A percentile compares a stretch with the other conserved stretches of the same genome.
Evolutionary conservation across 1,140 invertebrate genomes (phyloP).

Genomic region (Hyposmocoma kahamanoa): DNA sequence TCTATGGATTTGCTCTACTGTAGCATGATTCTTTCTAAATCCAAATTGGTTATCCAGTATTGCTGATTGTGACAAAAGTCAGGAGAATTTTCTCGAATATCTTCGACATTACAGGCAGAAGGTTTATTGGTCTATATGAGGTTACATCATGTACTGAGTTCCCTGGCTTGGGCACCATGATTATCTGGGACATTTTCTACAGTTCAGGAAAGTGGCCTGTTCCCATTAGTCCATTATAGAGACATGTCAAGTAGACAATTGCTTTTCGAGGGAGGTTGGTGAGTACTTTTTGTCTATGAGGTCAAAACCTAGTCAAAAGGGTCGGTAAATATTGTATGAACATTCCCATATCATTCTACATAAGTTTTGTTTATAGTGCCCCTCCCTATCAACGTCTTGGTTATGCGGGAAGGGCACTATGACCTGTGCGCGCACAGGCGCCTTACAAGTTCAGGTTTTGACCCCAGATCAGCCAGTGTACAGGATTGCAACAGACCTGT

Average conservation of each 20-base stretch:
- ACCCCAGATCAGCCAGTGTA: too few species aligned
- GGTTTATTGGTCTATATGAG: constrained; percentile 9
- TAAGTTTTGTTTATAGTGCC: too few species aligned
- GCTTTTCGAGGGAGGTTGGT: constrained; percentile 4
- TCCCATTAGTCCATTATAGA: constrained; percentile 8
- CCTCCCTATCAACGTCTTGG: too few species aligned
- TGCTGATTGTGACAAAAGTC: constrained; percentile 22
- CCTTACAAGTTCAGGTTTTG: too few species aligned
- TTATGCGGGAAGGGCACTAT: too few species aligned
- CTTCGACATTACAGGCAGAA: constrained; percentile 27
- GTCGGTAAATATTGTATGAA: too few species aligned
- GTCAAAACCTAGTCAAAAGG: constrained; percentile 9
- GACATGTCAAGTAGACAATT: background rate
- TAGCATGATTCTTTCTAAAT: constrained; percentile 27
- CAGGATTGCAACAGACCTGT: too few species aligned
- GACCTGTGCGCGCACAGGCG: too few species aligned
- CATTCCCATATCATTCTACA: too few species aligned
- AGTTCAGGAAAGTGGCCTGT: constrained; percentile 1
- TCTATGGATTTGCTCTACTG: constrained; percentile 26
- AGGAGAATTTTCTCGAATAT: constrained; percentile 34
- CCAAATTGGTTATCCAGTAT: constrained; percentile 42
- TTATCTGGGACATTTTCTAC: constrained; percentile 8
- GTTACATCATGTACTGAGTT: constrained; percentile 5
- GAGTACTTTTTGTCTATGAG: constrained; percentile 10
- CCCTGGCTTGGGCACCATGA: background rate